These are phyloP conservation scores for Leucozona laternaria DNA, from an alignment of 2,888 invertebrate species.

Conservation along the genomic window DNA sequence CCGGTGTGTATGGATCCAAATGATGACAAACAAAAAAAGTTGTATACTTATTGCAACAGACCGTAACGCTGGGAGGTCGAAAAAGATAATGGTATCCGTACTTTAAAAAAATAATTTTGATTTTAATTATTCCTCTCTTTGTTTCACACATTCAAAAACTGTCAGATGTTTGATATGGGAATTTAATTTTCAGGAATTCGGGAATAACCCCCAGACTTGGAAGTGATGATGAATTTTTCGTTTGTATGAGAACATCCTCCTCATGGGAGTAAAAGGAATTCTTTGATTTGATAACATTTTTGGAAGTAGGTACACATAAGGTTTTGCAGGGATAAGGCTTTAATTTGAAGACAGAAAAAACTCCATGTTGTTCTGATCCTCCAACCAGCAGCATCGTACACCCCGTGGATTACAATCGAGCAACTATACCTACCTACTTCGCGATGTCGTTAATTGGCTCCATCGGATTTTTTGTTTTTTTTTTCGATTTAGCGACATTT, in stretches of 20 bases:
- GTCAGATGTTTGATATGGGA: conserved; percentile 24
- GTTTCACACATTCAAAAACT: conserved; percentile 28
- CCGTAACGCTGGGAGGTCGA: conserved; percentile 52
- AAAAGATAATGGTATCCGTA: not conserved
- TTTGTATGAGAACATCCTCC: not conserved
- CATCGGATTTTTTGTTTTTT: too few species aligned
- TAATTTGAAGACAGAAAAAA: not conserved
- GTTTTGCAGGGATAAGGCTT: not conserved
- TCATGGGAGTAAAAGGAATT: not conserved
- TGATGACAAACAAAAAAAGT: not conserved
- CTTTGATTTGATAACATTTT: not conserved
- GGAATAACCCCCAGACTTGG: not conserved
- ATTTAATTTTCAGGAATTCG: not conserved
- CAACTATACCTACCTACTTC: too few species aligned
- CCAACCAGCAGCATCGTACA: too few species aligned
- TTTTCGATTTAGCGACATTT: too few species aligned
- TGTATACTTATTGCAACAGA: conserved; percentile 41
- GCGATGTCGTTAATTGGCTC: too few species aligned
- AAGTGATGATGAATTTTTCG: not conserved
- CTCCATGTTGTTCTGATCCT: too few species aligned
- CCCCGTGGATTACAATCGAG: too few species aligned
- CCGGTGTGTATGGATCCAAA: not conserved
- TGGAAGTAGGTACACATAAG: not conserved
- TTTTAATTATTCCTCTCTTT: conserved; percentile 39
- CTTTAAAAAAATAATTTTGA: conserved; percentile 31